Conservation (phyloP, 2,113 vertebrate species). For the Oreotrochilus melanogaster region DNA sequence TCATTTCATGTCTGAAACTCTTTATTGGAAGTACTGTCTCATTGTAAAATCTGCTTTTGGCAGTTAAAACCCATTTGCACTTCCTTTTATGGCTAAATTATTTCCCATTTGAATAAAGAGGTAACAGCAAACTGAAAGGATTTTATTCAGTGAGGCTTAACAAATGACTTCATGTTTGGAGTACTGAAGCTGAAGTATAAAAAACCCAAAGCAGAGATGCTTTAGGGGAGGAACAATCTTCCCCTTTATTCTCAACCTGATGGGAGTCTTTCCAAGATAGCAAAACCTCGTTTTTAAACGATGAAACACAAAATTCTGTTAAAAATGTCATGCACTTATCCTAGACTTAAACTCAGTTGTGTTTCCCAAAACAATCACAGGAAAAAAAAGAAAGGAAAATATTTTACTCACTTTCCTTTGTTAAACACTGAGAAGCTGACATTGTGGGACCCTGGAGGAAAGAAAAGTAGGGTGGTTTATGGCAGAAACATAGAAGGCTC, state of each 20-base stretch:
- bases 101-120: not conserved
- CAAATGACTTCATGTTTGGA: not conserved
- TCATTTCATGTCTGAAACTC: not conserved
- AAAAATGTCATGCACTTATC: fast-evolving
- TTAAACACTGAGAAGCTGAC: slow-evolving; percentile 80
- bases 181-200: not conserved
- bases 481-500: not conserved
- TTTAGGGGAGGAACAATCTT: not conserved
- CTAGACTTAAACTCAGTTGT: not conserved
- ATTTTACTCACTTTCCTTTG: slow-evolving; percentile 80
- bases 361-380: not conserved
- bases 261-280: not conserved
- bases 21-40: not conserved
- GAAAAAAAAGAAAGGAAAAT: not conserved
- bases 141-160: not conserved
- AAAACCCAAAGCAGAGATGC: not conserved
- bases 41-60: not conserved
- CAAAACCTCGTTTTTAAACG: not conserved
- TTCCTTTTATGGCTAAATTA: not conserved
- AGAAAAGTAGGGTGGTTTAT: not conserved
- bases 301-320: not conserved
- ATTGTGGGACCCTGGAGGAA: slow-evolving; percentile 79
- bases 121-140: not conserved
- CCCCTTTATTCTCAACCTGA: not conserved
- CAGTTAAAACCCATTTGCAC: not conserved